A percentile compares a stretch with the other conserved stretches of the same genome.
phyloP scores from a whole-genome alignment of 2,113 vertebrate species.

The Echinops telfairi region DNA sequence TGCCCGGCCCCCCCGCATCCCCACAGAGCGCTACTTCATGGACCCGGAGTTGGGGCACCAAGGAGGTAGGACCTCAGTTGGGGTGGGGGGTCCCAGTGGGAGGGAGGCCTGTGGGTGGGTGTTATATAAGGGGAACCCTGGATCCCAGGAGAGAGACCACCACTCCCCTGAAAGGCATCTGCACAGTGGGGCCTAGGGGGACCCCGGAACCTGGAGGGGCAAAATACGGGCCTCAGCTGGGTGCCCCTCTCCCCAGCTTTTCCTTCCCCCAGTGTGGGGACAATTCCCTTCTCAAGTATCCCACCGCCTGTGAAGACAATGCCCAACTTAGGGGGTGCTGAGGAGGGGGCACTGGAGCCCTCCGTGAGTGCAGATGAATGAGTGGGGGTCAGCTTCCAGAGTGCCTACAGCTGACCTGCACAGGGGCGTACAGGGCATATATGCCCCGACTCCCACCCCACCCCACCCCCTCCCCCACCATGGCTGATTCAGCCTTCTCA shows the following conservation, averaged over 20 bases:
- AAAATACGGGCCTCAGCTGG: not conserved
- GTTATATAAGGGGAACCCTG: not conserved
- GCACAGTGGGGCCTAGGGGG: fast-evolving
- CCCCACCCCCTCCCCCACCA: not conserved
- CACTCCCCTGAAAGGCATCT: not conserved
- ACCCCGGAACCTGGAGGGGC: fast-evolving
- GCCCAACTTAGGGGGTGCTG: not conserved
- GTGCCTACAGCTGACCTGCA: not conserved
- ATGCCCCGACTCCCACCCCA: no score
- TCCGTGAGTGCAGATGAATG: not conserved
- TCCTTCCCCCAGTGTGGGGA: not conserved
- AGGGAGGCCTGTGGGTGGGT: not conserved
- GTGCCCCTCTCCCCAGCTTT: no score
- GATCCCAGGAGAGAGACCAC: not conserved
- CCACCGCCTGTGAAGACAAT: no score
- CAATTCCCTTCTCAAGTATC: no score
- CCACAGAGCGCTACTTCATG: not conserved
- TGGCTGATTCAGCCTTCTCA: not conserved
- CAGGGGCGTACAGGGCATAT: not conserved
- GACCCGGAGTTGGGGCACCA: constrained; percentile 53
- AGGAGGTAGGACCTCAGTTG: constrained; percentile 57
- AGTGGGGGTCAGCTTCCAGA: not conserved
- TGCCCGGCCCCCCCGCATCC: not conserved
- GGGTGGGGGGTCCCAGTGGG: not conserved
- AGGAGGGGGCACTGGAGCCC: not conserved